Conservation (phyloP, 2,113 vertebrate species). For the Electrona antarctica region DNA sequence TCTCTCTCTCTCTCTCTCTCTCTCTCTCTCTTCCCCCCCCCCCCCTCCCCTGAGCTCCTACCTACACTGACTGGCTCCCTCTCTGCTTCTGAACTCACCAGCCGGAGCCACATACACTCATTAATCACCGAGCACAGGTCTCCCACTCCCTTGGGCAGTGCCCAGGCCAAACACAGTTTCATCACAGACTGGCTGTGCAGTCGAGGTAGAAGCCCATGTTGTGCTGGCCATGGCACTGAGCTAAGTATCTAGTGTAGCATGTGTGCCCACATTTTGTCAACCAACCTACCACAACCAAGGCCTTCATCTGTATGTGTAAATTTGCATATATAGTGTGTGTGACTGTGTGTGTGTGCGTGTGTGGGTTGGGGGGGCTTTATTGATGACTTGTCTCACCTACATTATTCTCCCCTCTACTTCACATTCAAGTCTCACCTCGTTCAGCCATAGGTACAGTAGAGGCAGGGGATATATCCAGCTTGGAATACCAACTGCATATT, state of each 20-base stretch:
- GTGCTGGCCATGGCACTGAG: constrained; percentile 54
- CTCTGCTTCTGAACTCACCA: constrained; percentile 40
- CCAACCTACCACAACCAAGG: neutral
- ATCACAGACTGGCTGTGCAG: constrained; percentile 35
- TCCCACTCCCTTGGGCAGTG: constrained; percentile 40
- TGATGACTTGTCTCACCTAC: constrained; percentile 19
- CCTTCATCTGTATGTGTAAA: too few species aligned
- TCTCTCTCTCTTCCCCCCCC: neutral
- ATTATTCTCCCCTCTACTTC: constrained; percentile 21
- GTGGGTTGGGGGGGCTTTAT: neutral
- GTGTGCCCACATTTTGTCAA: neutral
- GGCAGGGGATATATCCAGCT: neutral
- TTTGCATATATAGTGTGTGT: neutral
- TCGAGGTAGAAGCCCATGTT: constrained; percentile 37
- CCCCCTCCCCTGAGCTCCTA: neutral
- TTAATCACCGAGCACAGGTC: constrained; percentile 54
- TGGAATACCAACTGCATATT: constrained; percentile 1
- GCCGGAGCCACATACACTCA: constrained; percentile 42
- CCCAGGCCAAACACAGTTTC: constrained; percentile 37
- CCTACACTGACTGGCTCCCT: neutral
- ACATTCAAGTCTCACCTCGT: constrained; percentile 6
- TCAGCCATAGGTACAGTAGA: neutral
- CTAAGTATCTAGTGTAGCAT: constrained; percentile 42
- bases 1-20: constrained; percentile 5
- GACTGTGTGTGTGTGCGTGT: neutral